Base-by-base conservation (phyloP, 2,113 vertebrate genomes). In the Hemiscyllium ocellatum region DNA sequence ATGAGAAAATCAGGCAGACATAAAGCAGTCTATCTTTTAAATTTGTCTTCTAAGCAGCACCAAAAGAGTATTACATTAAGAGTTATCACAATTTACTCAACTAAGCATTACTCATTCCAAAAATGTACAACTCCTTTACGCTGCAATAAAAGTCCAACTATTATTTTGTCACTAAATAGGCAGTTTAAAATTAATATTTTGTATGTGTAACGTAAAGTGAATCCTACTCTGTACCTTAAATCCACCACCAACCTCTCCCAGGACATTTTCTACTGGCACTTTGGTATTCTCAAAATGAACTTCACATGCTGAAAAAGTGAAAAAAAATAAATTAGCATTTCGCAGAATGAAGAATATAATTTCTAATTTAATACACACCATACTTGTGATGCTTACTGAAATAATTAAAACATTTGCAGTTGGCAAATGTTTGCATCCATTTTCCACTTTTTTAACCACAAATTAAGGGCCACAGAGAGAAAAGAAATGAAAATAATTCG, bases 191-290 rank as follows among this genome's bases (percentile, higher is more conserved):
- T 89, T 33, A 89, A 33, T 89, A 89, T 89, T 89, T 87, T 29
- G 56, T 33, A 4, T 61, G 52, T 33, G 2, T 29, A 61, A 33
- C 33, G 37, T 42, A 83, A 65, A n/a, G 13, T 90, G 52, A 90
- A 68, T 19, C 19, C n/a, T 65, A 65, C 56, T 22, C 95, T 97
- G 97, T 96, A 99, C 99, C 98, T 99, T 99, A 97, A 99, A 99
- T 24, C 99, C 99, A n/a, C 98, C 98, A 96, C 99, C 99, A 0
- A 99, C 97, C 97, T 99, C 98, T 97, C 99, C 99, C 68, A 99
- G 98, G 0, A 99, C 98, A 50, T 99, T 99, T 96, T 99, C 99
- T 69, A 99, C 15, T 0, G 99, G 99, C 87, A 99, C 98, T 69
- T 97, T 98, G 24, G 99, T 99, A 95, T 99, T 98, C 96, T 99